Conservation (phyloP, 2,888 invertebrate species). For the Syrista parreyssii region DNA sequence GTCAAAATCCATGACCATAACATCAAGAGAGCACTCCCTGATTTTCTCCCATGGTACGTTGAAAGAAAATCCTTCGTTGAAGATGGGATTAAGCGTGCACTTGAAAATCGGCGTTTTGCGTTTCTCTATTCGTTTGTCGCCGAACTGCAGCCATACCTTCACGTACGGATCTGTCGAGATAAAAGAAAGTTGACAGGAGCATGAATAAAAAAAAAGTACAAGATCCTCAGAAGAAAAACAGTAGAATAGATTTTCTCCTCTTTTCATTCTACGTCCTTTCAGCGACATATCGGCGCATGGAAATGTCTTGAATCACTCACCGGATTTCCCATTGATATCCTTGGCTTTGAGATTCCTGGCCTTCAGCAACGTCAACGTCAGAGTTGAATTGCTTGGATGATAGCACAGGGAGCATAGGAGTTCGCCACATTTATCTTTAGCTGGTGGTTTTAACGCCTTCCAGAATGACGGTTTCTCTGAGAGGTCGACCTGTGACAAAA, state of each 20-base stretch:
- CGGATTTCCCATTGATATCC: constrained; percentile 95
- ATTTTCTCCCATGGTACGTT: constrained; percentile 98
- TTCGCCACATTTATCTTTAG: constrained; percentile 94
- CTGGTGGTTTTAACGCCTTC: constrained; percentile 92
- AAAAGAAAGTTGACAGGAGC: neutral
- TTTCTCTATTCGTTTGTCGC: constrained; percentile 94
- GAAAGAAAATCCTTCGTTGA: constrained; percentile 96
- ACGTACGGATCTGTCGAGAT: constrained; percentile 89
- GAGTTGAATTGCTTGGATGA: constrained; percentile 93
- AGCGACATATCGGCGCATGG: neutral
- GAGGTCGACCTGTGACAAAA: constrained; percentile 79
- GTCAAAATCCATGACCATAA: constrained; percentile 97
- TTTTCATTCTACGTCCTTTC: neutral
- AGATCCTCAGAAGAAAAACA: neutral
- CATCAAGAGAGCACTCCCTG: constrained; percentile 91
- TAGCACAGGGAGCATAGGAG: constrained; percentile 93
- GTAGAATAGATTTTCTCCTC: neutral
- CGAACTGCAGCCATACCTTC: constrained; percentile 97
- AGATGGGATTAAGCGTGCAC: constrained; percentile 94
- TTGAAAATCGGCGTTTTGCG: constrained; percentile 95
- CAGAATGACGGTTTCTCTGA: constrained; percentile 95
- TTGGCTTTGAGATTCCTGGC: constrained; percentile 95
- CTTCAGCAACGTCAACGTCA: constrained; percentile 91
- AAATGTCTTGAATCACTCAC: constrained; percentile 65
- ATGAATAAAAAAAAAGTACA: neutral